Percentiles rank a stretch among this genome's conserved stretches.
Evolutionary conservation across 2,888 invertebrate species (phyloP).

Genomic region (Melolontha melolontha): DNA sequence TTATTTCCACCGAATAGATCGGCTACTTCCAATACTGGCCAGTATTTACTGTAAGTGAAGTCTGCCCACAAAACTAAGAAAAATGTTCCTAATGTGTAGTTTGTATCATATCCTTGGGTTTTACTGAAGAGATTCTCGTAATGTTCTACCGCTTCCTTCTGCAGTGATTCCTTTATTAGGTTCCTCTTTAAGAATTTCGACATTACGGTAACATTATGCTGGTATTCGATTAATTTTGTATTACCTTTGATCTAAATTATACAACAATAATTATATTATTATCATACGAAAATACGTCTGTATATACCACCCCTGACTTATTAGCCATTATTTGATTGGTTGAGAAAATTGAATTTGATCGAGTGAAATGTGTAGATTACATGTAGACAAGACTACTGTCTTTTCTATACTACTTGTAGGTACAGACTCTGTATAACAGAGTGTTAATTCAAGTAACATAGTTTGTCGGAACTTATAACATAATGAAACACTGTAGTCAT

Average conservation of each 20-base stretch:
- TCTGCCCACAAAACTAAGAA: constrained; percentile 24
- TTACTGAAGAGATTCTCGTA: constrained; percentile 50
- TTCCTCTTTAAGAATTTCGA: constrained; percentile 48
- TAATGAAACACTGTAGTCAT: no score
- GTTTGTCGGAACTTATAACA: no score
- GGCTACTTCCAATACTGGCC: constrained; percentile 12
- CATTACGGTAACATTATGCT: constrained; percentile 47
- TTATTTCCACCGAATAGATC: constrained; percentile 38
- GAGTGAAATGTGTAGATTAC: no score
- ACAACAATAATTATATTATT: no score
- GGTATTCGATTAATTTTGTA: constrained; percentile 46
- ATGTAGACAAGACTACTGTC: no score
- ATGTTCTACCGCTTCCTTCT: constrained; percentile 48
- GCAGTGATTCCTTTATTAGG: constrained; percentile 45
- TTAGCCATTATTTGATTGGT: no score
- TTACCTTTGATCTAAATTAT: constrained; percentile 48
- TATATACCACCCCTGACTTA: no score
- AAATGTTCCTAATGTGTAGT: constrained; percentile 24
- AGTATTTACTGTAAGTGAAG: constrained; percentile 27
- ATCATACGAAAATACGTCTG: no score
- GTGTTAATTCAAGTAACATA: no score
- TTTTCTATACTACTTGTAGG: no score
- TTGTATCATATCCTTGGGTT: constrained; percentile 44
- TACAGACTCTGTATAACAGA: no score
- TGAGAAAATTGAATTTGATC: no score